Percentiles rank a stretch among this genome's conserved stretches.
These are phyloP conservation scores for Nasonia longicornis DNA, from an alignment of 1,140 invertebrate genomes.

Conservation along the genomic window DNA sequence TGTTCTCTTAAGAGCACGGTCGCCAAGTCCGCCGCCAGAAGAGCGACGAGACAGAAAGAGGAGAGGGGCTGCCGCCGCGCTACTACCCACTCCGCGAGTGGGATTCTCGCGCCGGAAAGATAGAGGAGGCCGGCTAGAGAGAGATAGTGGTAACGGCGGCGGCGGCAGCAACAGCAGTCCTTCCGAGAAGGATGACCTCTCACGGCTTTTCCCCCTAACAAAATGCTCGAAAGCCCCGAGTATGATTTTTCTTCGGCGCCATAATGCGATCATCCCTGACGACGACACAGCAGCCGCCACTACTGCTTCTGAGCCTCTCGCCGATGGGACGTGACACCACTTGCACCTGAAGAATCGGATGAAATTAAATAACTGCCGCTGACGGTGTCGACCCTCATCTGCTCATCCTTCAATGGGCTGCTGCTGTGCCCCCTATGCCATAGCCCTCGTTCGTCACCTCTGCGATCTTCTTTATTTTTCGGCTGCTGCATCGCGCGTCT, in stretches of 20 bases:
- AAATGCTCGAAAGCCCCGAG: constrained; percentile 43
- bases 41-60: constrained; percentile 48
- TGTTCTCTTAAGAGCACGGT: constrained; percentile 55
- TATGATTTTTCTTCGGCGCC: constrained; percentile 45
- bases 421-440: no score
- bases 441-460: neutral
- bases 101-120: constrained; percentile 42
- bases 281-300: neutral
- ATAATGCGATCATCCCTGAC: constrained; percentile 44
- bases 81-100: constrained; percentile 25
- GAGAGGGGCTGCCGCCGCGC: constrained; percentile 34
- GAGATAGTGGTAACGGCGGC: constrained; percentile 29
- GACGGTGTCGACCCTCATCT: neutral
- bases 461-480: neutral
- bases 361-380: constrained; percentile 39
- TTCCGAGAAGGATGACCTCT: constrained; percentile 33
- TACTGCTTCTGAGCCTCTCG: constrained; percentile 17
- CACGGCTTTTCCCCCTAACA: constrained; percentile 29
- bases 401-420: constrained; percentile 9
- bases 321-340: constrained; percentile 33
- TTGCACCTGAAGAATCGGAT: constrained; percentile 43
- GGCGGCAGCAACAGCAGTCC: neutral
- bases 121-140: constrained; percentile 21
- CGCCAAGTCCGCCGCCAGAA: constrained; percentile 44
- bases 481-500: neutral